Conservation (phyloP, 2,113 vertebrate species). For the Actinemys pallida region DNA sequence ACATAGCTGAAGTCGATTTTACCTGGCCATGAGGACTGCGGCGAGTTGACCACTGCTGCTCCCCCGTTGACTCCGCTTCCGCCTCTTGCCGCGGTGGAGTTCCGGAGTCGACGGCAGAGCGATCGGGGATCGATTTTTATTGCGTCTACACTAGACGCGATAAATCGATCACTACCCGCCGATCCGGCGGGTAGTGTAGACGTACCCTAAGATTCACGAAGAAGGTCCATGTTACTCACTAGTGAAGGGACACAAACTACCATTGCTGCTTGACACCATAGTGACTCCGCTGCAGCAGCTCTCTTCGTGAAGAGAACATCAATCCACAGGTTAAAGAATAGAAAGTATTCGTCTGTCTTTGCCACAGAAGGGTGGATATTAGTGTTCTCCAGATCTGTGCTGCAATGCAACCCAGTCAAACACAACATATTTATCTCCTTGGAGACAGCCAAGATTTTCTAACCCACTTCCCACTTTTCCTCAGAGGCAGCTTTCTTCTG, state of each 20-base stretch:
- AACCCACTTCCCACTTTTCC: background rate
- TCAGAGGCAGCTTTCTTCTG: slow-evolving; percentile 4
- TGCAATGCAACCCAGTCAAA: background rate
- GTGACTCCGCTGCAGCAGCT: background rate
- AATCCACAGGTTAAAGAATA: background rate
- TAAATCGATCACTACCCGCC: too few relatives aligned
- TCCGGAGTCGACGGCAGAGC: too few relatives aligned
- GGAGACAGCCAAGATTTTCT: background rate
- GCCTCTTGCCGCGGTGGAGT: too few relatives aligned
- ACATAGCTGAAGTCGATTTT: too few relatives aligned
- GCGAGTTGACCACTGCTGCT: too few relatives aligned
- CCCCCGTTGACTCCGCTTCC: too few relatives aligned
- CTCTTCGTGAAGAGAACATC: background rate
- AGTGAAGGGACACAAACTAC: background rate
- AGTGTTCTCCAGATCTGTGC: background rate
- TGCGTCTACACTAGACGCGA: too few relatives aligned
- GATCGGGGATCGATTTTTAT: too few relatives aligned
- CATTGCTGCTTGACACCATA: background rate
- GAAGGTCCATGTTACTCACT: background rate
- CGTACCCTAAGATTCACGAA: background rate
- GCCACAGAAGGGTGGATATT: background rate
- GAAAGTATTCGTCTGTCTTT: background rate
- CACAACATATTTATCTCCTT: slow-evolving; percentile 22
- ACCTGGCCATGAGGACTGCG: too few relatives aligned
- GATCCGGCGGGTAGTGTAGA: too few relatives aligned